These are phyloP conservation scores for Asobara japonica DNA, from an alignment of 1,140 invertebrate species.

Conservation along the genomic window DNA sequence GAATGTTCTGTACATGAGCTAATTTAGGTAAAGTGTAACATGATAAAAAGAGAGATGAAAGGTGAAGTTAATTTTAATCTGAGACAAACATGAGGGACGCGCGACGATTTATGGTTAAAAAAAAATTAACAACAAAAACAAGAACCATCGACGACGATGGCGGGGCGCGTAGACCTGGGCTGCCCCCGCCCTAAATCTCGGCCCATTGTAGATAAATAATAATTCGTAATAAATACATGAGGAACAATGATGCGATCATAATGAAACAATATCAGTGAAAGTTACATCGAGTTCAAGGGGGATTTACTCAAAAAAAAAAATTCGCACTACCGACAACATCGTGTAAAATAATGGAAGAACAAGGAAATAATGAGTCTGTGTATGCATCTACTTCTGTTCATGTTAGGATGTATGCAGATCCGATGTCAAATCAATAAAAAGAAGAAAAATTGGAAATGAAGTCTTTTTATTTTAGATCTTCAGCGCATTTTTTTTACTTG, in stretches of 20 bases:
- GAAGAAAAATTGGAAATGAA: constrained; percentile 36
- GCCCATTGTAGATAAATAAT: constrained; percentile 67
- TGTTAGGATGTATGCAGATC: constrained; percentile 63
- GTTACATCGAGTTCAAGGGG: constrained; percentile 48
- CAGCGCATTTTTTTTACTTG: too few relatives aligned
- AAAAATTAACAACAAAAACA: constrained; percentile 23
- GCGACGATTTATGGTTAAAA: constrained; percentile 45
- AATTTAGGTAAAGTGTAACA: neutral
- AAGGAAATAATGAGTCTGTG: constrained; percentile 34
- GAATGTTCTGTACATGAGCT: neutral
- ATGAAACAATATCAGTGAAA: constrained; percentile 41
- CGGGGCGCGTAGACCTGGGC: constrained; percentile 67
- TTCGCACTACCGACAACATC: constrained; percentile 56
- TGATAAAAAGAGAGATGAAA: neutral
- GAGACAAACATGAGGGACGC: constrained; percentile 52
- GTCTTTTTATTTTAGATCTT: neutral
- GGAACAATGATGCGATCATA: constrained; percentile 48
- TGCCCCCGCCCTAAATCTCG: constrained; percentile 64
- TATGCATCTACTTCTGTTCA: constrained; percentile 63
- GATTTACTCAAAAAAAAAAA: constrained; percentile 41
- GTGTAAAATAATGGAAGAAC: constrained; percentile 60
- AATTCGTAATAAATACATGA: constrained; percentile 48
- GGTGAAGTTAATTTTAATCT: neutral
- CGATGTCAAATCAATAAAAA: constrained; percentile 60
- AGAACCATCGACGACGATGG: constrained; percentile 58